Percentiles rank a stretch among this genome's conserved stretches.
These are phyloP conservation scores for Osmoderma eremita DNA, from an alignment of 2,888 invertebrate species.

Conservation along the genomic window DNA sequence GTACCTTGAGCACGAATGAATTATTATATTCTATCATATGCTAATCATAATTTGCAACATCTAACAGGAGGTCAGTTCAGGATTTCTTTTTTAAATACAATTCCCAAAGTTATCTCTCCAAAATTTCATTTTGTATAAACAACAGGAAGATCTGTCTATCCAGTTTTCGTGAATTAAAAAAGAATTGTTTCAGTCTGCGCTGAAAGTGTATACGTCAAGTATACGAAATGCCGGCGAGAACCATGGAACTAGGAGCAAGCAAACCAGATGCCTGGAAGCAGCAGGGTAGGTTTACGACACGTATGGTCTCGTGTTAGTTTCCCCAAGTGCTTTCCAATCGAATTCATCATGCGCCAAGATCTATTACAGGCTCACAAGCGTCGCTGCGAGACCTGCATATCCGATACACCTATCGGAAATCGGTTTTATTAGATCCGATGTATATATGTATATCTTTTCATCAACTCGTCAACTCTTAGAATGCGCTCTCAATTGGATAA, in stretches of 20 bases:
- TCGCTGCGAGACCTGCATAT: slow-evolving; percentile 54
- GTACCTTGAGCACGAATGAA: no score
- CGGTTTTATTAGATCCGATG: slow-evolving; percentile 51
- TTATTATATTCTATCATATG: no score
- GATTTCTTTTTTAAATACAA: no score
- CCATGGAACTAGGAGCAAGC: not conserved
- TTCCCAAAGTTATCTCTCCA: no score
- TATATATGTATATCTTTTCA: slow-evolving; percentile 23
- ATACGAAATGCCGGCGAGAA: not conserved
- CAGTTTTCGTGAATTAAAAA: no score
- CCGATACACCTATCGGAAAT: slow-evolving; percentile 53
- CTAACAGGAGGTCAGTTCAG: no score
- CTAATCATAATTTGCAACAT: no score
- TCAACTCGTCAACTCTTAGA: slow-evolving; percentile 16
- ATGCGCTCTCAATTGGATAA: not conserved
- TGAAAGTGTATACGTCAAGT: not conserved
- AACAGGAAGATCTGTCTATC: no score
- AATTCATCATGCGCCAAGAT: slow-evolving; percentile 56
- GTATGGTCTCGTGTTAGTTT: slow-evolving; percentile 44
- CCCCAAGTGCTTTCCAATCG: slow-evolving; percentile 53
- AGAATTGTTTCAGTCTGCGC: no score
- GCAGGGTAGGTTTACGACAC: slow-evolving; percentile 44
- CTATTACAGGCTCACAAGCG: slow-evolving; percentile 55
- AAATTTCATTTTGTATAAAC: no score
- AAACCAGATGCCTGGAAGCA: slow-evolving; percentile 9